Conservation (phyloP, 2,797 vertebrate genomes). For the Lateolabrax maculatus region DNA sequence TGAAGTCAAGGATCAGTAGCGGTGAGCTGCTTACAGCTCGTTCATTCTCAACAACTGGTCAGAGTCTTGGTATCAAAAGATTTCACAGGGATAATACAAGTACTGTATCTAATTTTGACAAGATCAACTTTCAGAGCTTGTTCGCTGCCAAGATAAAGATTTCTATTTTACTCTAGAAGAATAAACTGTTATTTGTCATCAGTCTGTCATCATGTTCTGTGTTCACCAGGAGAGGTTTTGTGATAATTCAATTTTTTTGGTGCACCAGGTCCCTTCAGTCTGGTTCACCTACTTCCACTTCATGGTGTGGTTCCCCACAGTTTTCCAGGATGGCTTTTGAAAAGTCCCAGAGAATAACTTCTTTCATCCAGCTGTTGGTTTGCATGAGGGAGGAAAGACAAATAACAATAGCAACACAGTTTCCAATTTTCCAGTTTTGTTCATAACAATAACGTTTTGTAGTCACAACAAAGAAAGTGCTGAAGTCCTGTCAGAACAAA, state of each 20-base stretch:
- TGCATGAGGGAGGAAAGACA: neutral
- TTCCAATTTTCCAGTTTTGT: neutral
- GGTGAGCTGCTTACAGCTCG: neutral
- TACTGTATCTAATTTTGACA: neutral
- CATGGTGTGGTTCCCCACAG: constrained; percentile 4
- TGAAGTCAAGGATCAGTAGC: neutral
- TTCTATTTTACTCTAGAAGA: constrained; percentile 2
- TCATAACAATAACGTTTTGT: neutral
- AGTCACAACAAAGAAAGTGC: constrained; percentile 1
- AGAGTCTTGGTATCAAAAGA: neutral
- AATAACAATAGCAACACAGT: neutral
- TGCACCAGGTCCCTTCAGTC: neutral
- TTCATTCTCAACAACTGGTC: neutral
- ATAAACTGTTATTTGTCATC: constrained; percentile 1
- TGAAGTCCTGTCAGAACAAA: neutral
- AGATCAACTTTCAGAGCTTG: neutral
- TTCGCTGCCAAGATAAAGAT: neutral
- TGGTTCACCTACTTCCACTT: neutral
- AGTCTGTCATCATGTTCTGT: constrained; percentile 18
- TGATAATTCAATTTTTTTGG: neutral
- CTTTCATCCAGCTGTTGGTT: constrained; percentile 11
- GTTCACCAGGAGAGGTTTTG: neutral
- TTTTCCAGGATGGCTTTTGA: constrained; percentile 19
- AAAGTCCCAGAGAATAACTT: constrained; percentile 8
- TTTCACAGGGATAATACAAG: neutral